Evolutionary conservation across 2,888 invertebrate species (phyloP).

Genomic region (Andrena haemorrhoa): DNA sequence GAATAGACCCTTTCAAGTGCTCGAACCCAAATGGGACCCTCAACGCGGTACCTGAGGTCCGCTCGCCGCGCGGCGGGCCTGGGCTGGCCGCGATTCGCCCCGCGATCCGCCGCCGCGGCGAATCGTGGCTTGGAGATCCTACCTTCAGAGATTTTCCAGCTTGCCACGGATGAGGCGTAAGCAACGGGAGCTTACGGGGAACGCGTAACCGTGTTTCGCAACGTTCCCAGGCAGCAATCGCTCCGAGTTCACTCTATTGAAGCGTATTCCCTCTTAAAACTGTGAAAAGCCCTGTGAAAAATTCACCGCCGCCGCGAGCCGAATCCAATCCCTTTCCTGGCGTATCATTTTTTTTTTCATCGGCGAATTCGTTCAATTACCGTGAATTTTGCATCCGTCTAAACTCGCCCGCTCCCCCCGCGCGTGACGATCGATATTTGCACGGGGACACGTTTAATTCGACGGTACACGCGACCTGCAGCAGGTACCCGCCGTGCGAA

Average conservation of each 20-base stretch:
- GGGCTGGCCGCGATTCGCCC: no score
- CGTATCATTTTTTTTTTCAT: slow-evolving; percentile 4
- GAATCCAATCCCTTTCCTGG: background rate
- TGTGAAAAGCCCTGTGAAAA: slow-evolving; percentile 12
- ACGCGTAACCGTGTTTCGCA: background rate
- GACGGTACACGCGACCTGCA: background rate
- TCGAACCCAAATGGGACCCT: no score
- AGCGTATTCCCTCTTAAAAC: background rate
- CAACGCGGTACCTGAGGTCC: no score
- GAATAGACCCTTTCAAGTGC: no score
- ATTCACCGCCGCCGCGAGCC: slow-evolving; percentile 10
- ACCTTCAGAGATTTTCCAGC: background rate
- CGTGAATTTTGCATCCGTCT: background rate
- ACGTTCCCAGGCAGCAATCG: background rate
- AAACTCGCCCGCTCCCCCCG: no score
- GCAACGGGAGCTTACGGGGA: background rate
- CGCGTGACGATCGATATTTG: no score
- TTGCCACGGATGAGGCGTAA: background rate
- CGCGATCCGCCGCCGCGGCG: no score
- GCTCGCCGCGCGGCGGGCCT: no score
- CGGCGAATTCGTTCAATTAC: slow-evolving; percentile 11
- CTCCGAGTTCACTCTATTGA: background rate
- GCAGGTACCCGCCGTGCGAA: background rate
- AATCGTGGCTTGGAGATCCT: no score
- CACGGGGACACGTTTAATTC: background rate